Conservation (phyloP, 2,888 invertebrate genomes). For the Noctuana brunneofusca region DNA sequence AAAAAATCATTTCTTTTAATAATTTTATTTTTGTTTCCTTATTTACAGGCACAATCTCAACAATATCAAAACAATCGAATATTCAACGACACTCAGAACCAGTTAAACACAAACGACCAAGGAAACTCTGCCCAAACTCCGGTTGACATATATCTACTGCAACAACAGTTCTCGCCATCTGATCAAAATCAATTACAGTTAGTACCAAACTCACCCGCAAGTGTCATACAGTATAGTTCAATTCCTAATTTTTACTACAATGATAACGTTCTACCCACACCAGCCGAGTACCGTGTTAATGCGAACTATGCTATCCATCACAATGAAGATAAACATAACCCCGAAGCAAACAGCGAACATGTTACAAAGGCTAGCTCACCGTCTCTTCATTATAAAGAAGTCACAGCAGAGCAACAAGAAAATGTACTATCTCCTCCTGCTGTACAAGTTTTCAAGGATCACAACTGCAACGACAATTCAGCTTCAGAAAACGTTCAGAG, state of each 20-base stretch:
- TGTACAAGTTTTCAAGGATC: constrained; percentile 70
- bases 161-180: constrained; percentile 54
- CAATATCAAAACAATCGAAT: constrained; percentile 36
- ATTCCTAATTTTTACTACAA: constrained; percentile 45
- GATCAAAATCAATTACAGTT: constrained; percentile 43
- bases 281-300: constrained; percentile 48
- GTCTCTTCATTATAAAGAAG: constrained; percentile 55
- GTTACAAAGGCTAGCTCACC: constrained; percentile 40
- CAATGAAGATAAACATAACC: constrained; percentile 27
- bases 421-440: constrained; percentile 49
- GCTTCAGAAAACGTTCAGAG: constrained; percentile 42
- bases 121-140: constrained; percentile 42
- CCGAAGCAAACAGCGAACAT: constrained; percentile 14
- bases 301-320: constrained; percentile 40
- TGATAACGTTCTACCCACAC: constrained; percentile 41
- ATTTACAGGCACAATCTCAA: constrained; percentile 41
- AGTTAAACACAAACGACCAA: constrained; percentile 34
- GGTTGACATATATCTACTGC: constrained; percentile 60
- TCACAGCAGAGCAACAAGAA: constrained; percentile 48
- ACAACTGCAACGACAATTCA: constrained; percentile 58
- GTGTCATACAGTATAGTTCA: constrained; percentile 41
- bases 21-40: constrained; percentile 7
- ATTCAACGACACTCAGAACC: constrained; percentile 39
- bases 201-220: constrained; percentile 40
- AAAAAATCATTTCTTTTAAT: no score